Base-by-base conservation (phyloP, 2,113 vertebrate species). In the Galeopterus variegatus region DNA sequence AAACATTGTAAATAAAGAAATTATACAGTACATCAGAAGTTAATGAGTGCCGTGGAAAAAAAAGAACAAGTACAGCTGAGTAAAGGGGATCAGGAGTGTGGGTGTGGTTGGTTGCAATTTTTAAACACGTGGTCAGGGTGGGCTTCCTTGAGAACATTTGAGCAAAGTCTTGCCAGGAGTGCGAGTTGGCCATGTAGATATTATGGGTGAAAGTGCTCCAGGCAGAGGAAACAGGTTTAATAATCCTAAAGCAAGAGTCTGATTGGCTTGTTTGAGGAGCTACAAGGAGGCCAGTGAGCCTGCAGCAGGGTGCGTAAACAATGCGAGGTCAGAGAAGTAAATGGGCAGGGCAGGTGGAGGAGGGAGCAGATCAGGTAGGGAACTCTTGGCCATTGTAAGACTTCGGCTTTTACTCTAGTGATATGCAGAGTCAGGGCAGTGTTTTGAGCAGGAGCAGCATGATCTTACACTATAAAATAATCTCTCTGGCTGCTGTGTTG, bases 251-350 rank as follows among this genome's bases (percentile, higher is more conserved):
- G 50, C 23, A 17, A 21, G 88, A 56, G 28, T 62, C 50, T 65
- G 41, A n/a, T 28, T 86, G 88, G 75, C 41, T 86, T 77, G 23
- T 81, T 23, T 88, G 88, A 81, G 69, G 84, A 33, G 24, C 41
- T 41, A 41, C 41, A 41, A 41, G 41, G 41, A 41, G 41, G 41
- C 41, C 41, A 41, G 41, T 17, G 62, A 83, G 76, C 17, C 50
- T 18, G 15, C 15, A 54, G 33, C 62, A 81, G 50, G 50, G 33
- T 23, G 21, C 64, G 24, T 65, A 36, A 60, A 4, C 41, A 52
- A 54, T 15, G 0, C 18, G 18, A 31, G 18, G 48, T n/a, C 45
- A 58, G 33, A 64, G 52, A 36, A 83, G 45, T 2, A 50, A 62
- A 41, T 33, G 41, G 45, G 6, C 4, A 0, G 23, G 58, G 10